Conservation (phyloP, 2,888 invertebrate genomes). For the Spatulosminthurus flaviceps region DNA sequence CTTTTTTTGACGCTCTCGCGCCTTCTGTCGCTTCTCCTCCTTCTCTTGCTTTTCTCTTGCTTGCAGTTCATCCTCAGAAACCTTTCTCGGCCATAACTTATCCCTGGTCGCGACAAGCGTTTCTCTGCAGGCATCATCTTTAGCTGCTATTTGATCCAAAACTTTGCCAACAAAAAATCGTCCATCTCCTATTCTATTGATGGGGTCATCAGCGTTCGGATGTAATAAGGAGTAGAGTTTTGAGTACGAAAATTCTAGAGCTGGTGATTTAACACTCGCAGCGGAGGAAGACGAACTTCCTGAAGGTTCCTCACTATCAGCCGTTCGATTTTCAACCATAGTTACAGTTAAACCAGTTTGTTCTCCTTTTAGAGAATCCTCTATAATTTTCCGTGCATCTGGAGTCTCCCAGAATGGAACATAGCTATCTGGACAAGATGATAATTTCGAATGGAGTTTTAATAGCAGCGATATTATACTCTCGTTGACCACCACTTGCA, state of each 20-base stretch:
- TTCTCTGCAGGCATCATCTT: conserved; percentile 72
- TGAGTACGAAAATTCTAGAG: conserved; percentile 44
- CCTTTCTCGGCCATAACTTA: conserved; percentile 77
- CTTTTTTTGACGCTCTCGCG: conserved; percentile 89
- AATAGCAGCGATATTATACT: conserved; percentile 89
- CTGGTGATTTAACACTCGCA: neutral
- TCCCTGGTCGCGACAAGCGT: conserved; percentile 77
- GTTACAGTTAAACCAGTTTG: conserved; percentile 47
- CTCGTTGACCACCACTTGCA: conserved; percentile 75
- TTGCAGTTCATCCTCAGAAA: conserved; percentile 78
- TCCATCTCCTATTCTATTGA: conserved; percentile 79
- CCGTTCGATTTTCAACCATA: neutral
- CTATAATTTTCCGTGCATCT: conserved; percentile 55
- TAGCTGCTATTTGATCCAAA: conserved; percentile 77
- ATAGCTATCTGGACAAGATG: conserved; percentile 84
- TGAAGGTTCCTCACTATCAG: neutral
- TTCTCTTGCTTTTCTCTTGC: conserved; percentile 77
- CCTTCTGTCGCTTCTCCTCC: conserved; percentile 83
- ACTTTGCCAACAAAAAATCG: conserved; percentile 85
- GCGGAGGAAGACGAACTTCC: neutral
- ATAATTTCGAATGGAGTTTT: conserved; percentile 89
- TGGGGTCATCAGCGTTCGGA: conserved; percentile 37
- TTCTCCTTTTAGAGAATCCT: conserved; percentile 54
- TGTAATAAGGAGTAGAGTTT: conserved; percentile 41
- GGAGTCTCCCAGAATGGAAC: conserved; percentile 65